These are phyloP conservation scores for Lasioglossum leucozonium DNA, from an alignment of 2,888 invertebrate genomes.

Conservation along the genomic window DNA sequence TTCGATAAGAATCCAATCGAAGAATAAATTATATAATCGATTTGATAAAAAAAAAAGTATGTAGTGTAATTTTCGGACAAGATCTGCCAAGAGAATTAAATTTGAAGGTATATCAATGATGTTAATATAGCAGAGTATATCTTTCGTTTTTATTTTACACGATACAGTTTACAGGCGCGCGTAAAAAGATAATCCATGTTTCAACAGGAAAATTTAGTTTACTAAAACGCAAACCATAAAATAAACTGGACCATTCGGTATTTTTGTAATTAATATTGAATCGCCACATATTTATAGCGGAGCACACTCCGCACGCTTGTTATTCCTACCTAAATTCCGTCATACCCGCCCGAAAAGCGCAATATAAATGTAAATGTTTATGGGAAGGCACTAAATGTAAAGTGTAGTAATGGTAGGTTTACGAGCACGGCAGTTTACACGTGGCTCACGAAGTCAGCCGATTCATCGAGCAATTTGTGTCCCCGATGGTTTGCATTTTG, in stretches of 20 bases:
- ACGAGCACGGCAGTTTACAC: constrained; percentile 69
- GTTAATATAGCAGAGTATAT: background rate
- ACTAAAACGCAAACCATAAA: background rate
- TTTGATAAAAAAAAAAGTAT: background rate
- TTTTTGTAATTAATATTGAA: background rate
- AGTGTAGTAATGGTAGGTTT: constrained; percentile 70
- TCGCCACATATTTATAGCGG: constrained; percentile 4
- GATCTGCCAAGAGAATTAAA: background rate
- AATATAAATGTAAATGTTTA: constrained; percentile 73
- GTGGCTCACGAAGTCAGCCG: constrained; percentile 44
- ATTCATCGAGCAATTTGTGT: constrained; percentile 54
- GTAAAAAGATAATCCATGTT: background rate
- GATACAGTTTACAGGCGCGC: background rate
- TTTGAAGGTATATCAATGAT: background rate
- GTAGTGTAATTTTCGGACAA: background rate
- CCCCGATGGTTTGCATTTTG: constrained; percentile 51
- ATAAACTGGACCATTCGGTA: background rate
- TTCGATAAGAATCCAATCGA: background rate
- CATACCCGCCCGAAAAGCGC: constrained; percentile 60
- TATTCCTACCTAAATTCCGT: constrained; percentile 22
- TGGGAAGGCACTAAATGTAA: constrained; percentile 66
- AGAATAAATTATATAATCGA: background rate
- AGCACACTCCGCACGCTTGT: constrained; percentile 12
- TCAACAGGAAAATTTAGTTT: background rate
- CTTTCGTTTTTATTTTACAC: background rate